phyloP scores from a whole-genome alignment of 2,888 invertebrate genomes.

The Caenorhabditis doughertyi region DNA sequence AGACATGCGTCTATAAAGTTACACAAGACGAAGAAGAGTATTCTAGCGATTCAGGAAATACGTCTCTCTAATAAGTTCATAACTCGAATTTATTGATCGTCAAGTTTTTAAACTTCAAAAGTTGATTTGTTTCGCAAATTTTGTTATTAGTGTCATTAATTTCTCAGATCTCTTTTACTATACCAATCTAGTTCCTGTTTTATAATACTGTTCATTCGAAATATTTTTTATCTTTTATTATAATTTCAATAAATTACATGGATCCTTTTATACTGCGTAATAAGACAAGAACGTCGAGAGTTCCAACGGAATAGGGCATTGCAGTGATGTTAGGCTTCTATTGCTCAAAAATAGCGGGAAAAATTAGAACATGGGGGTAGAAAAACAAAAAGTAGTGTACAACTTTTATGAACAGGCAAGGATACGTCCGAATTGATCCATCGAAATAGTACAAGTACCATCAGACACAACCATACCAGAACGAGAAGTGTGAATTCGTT shows the following conservation, averaged over 20 bases:
- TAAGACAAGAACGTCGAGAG: background rate
- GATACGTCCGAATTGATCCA: constrained; percentile 80
- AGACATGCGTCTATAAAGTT: constrained; percentile 46
- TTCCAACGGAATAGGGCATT: background rate
- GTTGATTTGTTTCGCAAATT: background rate
- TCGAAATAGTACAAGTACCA: constrained; percentile 78
- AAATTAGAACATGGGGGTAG: background rate
- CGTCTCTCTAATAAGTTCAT: constrained; percentile 6
- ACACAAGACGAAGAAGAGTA: constrained; percentile 26
- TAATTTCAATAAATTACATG: constrained; percentile 37
- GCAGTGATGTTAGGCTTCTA: background rate
- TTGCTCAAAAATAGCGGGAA: background rate
- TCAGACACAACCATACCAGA: constrained; percentile 82
- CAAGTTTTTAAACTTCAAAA: background rate
- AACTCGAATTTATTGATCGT: background rate
- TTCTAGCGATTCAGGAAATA: constrained; percentile 35
- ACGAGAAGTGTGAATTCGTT: constrained; percentile 80
- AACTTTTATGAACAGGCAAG: constrained; percentile 68
- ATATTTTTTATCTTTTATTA: constrained; percentile 41
- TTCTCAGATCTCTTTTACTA: background rate
- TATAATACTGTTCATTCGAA: constrained; percentile 39
- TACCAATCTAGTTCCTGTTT: constrained; percentile 12
- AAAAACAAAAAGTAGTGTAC: background rate
- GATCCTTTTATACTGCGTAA: background rate
- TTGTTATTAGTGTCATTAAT: background rate